Evolutionary conservation across 2,113 vertebrate species (phyloP).

Genomic region (Noturus placidus): DNA sequence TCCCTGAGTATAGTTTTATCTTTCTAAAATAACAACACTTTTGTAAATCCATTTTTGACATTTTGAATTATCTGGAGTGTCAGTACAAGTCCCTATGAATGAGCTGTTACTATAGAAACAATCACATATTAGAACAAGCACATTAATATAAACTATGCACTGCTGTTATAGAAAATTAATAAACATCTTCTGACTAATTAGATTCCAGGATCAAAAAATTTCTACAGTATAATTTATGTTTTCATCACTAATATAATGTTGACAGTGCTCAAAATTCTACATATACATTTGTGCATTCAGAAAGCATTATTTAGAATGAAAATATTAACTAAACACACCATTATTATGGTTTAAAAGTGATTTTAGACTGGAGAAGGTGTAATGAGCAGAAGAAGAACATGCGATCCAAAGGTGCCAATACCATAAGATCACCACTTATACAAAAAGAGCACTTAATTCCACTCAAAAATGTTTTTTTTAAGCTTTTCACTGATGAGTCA

Average conservation of each 20-base stretch:
- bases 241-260: background rate
- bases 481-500: constrained; percentile 48
- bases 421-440: constrained; percentile 22
- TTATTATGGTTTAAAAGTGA: constrained; percentile 19
- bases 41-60: background rate
- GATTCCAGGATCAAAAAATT: background rate
- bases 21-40: background rate
- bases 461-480: constrained; percentile 34
- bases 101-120: background rate
- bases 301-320: background rate
- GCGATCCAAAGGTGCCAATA: background rate
- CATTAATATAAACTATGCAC: background rate
- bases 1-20: background rate
- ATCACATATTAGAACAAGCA: background rate
- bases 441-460: constrained; percentile 3
- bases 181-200: background rate
- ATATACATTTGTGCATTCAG: background rate
- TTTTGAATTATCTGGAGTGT: background rate
- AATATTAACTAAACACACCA: background rate
- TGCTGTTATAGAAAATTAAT: background rate
- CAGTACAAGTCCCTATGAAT: background rate
- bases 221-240: background rate
- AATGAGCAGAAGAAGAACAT: constrained; percentile 28
- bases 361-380: background rate
- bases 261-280: background rate